Evolutionary conservation across 1,140 invertebrate genomes (phyloP), one percentile per base, ranked within the genome.

Genomic region (Teleogryllus occipitalis): DNA sequence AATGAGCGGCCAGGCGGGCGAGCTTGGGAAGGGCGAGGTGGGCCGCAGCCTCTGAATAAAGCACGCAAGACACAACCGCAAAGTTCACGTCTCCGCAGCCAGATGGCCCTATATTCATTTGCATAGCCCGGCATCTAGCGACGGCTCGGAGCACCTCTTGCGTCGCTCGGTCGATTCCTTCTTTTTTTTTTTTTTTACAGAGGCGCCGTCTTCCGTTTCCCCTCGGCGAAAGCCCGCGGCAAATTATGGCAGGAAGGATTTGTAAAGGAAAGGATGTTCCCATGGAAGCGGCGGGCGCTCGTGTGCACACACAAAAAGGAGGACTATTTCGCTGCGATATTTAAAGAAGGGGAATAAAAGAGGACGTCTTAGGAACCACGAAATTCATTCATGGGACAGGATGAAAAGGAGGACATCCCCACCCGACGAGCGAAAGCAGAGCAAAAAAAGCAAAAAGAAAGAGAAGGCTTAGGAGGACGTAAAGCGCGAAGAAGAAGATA

Each of bases 261-360:
- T 65, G 54, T 65, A 65, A 65, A 65, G 54, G 54, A 65, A 65
- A 65, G 54, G 54, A 65, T 65, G 54, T 65, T 65, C 54, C 54
- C 18, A 65, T 65, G 54, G 54, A 65, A 65, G 18, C 54, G 54
- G 54, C 10, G 27, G 54, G 54, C 54, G 54, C 54, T 65, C 54
- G 18, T 65, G 54, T 65, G 54, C 54, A 65, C 54, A 14, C 54
- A 14, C 54, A 39, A 39, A 39, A 39, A 39, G 54, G 54, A 65
- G 18, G 54, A 65, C 54, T 65, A 65, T 65, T 65, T 65, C 54
- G 10, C 54, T 65, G 54, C 18, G 54, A 65, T 65, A 65, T 65
- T 65, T 65, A 65, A 65, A 65, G 54, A 65, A 65, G 54, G 27
- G 54, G 54, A 65, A 65, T 65, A 65, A 65, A 65, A 65, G 54